Percentiles rank a stretch among this genome's conserved stretches.
phyloP scores from a whole-genome alignment of 1,140 invertebrate species.

The Philopotamus ludificatus region DNA sequence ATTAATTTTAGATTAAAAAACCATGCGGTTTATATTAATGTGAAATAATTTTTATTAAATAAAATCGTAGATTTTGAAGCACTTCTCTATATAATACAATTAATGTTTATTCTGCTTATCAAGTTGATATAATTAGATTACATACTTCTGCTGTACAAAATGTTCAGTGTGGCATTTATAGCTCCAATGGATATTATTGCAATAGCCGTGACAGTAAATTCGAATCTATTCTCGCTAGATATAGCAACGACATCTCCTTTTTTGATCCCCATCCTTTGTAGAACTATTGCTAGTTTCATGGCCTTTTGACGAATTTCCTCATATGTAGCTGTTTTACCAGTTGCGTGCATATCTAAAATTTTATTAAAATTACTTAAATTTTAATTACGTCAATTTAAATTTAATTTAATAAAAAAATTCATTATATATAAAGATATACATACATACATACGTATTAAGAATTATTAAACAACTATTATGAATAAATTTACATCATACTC shows the following conservation, averaged over 20 bases:
- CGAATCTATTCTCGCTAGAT: constrained; percentile 57
- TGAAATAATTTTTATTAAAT: constrained; percentile 5
- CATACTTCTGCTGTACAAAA: constrained; percentile 56
- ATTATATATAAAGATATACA: no score
- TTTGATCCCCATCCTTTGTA: constrained; percentile 50
- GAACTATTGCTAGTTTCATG: constrained; percentile 50
- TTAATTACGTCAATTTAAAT: no score
- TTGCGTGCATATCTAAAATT: constrained; percentile 52
- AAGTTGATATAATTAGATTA: no score
- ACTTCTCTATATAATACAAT: no score
- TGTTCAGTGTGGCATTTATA: constrained; percentile 55
- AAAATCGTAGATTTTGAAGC: neutral
- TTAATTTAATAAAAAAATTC: no score
- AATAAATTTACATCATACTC: neutral
- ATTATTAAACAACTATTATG: neutral
- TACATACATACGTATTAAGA: neutral
- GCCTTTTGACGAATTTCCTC: constrained; percentile 52
- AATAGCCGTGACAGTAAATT: constrained; percentile 52
- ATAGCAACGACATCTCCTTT: constrained; percentile 55
- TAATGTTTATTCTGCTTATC: no score
- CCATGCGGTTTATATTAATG: neutral
- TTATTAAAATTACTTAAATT: constrained; percentile 1
- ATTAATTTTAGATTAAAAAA: neutral
- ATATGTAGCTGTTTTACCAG: constrained; percentile 49
- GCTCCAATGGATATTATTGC: constrained; percentile 53